Percentiles rank a stretch among this genome's conserved stretches.
Conservation (phyloP, 2,113 vertebrate genomes). For the Condylura cristata region DNA sequence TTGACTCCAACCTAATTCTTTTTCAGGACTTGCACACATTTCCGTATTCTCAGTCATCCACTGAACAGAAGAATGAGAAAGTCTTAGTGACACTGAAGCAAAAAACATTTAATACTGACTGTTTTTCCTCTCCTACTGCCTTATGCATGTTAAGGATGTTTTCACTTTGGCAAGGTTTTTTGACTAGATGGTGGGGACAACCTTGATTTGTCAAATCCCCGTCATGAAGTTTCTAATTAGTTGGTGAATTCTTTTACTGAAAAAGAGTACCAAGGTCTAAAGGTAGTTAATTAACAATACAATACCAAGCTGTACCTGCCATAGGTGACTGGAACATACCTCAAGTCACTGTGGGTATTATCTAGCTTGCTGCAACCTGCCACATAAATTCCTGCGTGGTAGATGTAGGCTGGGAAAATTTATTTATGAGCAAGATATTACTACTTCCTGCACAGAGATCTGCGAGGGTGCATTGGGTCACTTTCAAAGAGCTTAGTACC, state of each 20-base stretch:
- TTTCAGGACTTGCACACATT: not conserved
- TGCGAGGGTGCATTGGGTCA: not conserved
- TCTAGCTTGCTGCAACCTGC: not conserved
- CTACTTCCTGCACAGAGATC: not conserved
- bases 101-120: not conserved
- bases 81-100: not conserved
- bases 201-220: not conserved
- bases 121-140: not conserved
- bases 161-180: not conserved
- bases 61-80: not conserved
- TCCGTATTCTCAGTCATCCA: not conserved
- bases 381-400: not conserved
- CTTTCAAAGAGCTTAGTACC: not conserved
- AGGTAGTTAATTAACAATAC: too few relatives aligned
- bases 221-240: not conserved
- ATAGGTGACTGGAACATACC: not conserved
- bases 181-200: not conserved
- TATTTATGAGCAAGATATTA: not conserved
- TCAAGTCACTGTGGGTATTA: not conserved
- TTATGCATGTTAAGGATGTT: not conserved
- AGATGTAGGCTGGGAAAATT: not conserved
- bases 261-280: not conserved
- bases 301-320: too few relatives aligned
- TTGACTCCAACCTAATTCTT: not conserved
- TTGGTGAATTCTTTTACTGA: not conserved